phyloP scores from a whole-genome alignment of 2,888 invertebrate species.

The Chrysomela aeneicollis region DNA sequence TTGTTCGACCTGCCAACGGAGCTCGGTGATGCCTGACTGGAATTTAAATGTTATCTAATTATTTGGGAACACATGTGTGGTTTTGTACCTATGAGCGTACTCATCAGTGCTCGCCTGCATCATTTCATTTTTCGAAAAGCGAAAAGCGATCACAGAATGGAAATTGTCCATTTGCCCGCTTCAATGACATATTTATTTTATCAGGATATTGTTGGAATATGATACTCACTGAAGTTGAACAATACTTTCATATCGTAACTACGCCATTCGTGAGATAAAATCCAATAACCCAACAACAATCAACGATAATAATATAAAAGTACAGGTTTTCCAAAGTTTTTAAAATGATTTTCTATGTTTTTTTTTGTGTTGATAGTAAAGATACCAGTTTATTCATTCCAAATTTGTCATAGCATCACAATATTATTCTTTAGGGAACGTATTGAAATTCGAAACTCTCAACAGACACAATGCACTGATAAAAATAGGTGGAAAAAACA shows the following conservation, averaged over 20 bases:
- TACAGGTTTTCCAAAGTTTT: too few species aligned
- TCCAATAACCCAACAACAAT: not conserved
- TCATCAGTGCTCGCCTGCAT: not conserved
- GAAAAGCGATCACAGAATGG: not conserved
- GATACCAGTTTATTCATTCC: too few species aligned
- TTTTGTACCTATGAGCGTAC: constrained; percentile 19
- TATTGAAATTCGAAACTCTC: too few species aligned
- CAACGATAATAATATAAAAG: too few species aligned
- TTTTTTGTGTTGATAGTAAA: too few species aligned
- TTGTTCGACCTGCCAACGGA: constrained; percentile 46
- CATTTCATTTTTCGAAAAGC: constrained; percentile 9
- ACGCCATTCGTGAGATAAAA: not conserved
- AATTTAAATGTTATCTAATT: constrained; percentile 51
- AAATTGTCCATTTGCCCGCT: not conserved
- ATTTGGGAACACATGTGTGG: constrained; percentile 39
- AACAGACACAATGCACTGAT: too few species aligned
- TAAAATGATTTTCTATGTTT: too few species aligned
- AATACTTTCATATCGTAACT: constrained; percentile 16
- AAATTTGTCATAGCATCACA: too few species aligned
- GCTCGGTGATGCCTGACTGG: constrained; percentile 48
- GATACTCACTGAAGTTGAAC: constrained; percentile 14
- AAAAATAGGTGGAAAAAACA: too few species aligned
- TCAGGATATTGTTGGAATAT: constrained; percentile 18
- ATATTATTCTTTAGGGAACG: too few species aligned
- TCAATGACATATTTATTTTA: constrained; percentile 17